Evolutionary conservation across 2,113 vertebrate genomes (phyloP).

Genomic region (Malaclemys terrapin): DNA sequence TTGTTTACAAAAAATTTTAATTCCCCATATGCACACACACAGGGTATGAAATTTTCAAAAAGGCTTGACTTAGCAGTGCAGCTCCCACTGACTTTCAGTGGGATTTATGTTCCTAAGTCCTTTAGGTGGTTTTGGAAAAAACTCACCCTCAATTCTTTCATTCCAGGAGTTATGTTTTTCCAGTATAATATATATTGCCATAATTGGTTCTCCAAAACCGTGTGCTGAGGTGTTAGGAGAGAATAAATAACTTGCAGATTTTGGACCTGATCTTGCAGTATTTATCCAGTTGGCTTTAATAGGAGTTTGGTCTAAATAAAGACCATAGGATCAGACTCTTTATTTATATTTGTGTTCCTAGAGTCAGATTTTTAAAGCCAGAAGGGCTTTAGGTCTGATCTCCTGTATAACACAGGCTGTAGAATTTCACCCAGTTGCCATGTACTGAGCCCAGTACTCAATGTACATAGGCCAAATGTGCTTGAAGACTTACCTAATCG

Average conservation of each 20-base stretch:
- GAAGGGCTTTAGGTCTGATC: slow-evolving; percentile 56
- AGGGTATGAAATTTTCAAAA: neutral
- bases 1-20: neutral
- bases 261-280: slow-evolving; percentile 55
- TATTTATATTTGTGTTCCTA: slow-evolving; percentile 63
- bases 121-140: neutral
- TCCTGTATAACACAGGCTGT: slow-evolving; percentile 26
- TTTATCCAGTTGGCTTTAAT: slow-evolving; percentile 62
- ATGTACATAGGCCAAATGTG: neutral
- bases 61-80: neutral
- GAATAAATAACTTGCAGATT: slow-evolving; percentile 45
- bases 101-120: neutral
- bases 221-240: slow-evolving; percentile 26
- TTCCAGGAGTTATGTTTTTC: neutral
- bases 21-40: neutral
- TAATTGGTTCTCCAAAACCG: neutral
- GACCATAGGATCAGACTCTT: slow-evolving; percentile 57
- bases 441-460: slow-evolving; percentile 40
- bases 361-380: slow-evolving; percentile 31
- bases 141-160: accelerated
- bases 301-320: slow-evolving; percentile 43
- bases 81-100: neutral
- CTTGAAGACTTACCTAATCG: neutral
- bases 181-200: neutral
- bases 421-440: slow-evolving; percentile 64